Evolutionary conservation across 2,113 vertebrate species (phyloP), one percentile per base, ranked within the genome.

Genomic region (Atherinomorus stipes): DNA sequence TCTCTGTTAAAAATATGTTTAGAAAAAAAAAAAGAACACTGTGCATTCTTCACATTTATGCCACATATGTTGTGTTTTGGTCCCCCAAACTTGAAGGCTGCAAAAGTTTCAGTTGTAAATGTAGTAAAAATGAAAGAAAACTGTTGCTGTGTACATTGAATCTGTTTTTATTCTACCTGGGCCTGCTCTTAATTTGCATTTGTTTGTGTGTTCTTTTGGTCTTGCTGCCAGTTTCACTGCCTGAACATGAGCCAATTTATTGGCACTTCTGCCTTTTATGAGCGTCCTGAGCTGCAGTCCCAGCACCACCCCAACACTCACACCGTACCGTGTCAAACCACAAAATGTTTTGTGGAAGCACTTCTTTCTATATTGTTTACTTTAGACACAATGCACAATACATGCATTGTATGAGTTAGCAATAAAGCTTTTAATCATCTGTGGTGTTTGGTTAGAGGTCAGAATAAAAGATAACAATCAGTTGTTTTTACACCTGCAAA

Each of bases 401-500:
- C 21, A 16, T 16, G 23, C 21, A 60, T 44, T 60, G 38, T 60
- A 23, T 13, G 3, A 2, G 11, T 26, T 16, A 4, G 25, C 21
- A 15, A 42, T 19, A 26, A 44, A 22, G 15, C 38, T 11, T 6
- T 44, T 16, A 34, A 26, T 61, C 58, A 13, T 8, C 11, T 22
- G 45, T 16, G 16, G 26, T 7, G 4, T 26, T 7, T 49, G 61
- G 40, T 23, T 3, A 42, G 22, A 49, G 61, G 38, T 45, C 44
- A 64, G 21, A 19, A 63, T 9, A 9, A 50, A 21, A 50, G 61
- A 22, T 64, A 34, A 4, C 26, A n/a, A 64, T 22, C 61, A 37
- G 45, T 22, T 64, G 61, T 34, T 50, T 12, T 34, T 16, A 64
- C 44, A 64, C 28, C 61, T 37, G 45, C 28, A 22, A 11, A 34